phyloP scores from a whole-genome alignment of 2,797 vertebrate species.

The Bradypus variegatus region DNA sequence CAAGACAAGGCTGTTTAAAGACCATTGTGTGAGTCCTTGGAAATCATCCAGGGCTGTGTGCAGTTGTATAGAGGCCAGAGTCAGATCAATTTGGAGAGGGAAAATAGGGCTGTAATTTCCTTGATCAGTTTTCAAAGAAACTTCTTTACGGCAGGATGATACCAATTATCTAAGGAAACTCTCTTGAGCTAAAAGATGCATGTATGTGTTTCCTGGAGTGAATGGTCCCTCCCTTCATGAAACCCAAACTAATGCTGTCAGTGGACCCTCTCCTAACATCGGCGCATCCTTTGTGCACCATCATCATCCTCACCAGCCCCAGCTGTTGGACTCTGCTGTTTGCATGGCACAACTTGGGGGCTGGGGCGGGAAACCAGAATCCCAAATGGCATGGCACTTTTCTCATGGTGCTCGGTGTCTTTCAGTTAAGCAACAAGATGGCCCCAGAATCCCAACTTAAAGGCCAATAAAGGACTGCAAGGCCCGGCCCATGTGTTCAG shows the following conservation, averaged over 20 bases:
- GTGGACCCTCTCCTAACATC: not conserved
- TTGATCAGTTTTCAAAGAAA: conserved; percentile 27
- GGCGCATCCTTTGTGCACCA: not conserved
- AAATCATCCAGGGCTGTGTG: not conserved
- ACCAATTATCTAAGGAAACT: not conserved
- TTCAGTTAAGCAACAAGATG: not conserved
- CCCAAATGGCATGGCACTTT: not conserved
- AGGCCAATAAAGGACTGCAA: not conserved
- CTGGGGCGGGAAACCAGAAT: not conserved
- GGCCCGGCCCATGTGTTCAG: not conserved
- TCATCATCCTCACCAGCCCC: not conserved
- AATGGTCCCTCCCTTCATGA: not conserved
- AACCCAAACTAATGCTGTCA: not conserved
- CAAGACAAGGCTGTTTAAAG: not conserved
- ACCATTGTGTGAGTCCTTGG: not conserved
- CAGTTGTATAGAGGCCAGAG: not conserved
- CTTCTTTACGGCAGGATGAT: not conserved
- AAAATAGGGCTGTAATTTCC: conserved; percentile 7
- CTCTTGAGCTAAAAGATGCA: not conserved
- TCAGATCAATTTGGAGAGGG: not conserved
- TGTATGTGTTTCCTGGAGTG: not conserved
- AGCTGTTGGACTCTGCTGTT: not conserved
- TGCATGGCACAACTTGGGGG: not conserved
- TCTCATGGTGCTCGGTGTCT: not conserved
- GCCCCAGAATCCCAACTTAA: not conserved